These are phyloP conservation scores for Thereuonema tuberculata DNA, from an alignment of 1,140 invertebrate genomes.

Conservation along the genomic window DNA sequence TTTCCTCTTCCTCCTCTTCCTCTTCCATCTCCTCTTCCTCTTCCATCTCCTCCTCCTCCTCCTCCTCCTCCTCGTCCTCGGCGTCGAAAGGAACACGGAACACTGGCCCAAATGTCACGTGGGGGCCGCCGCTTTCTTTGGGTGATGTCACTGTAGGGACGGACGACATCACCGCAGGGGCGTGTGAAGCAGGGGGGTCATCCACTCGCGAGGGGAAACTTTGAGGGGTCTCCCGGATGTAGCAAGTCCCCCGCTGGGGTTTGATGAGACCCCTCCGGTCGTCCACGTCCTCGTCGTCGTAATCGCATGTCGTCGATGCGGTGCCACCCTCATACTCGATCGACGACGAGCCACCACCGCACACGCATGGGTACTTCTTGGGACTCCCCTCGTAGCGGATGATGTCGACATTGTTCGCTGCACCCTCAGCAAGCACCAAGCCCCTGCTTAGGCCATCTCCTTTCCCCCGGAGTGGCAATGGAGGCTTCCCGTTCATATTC, in stretches of 20 bases:
- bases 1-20: background rate
- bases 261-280: background rate
- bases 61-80: background rate
- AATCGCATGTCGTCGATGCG: too few relatives aligned
- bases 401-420: background rate
- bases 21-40: background rate
- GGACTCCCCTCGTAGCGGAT: background rate
- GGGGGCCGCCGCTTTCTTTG: background rate
- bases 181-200: background rate
- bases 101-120: background rate
- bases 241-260: background rate
- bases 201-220: background rate
- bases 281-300: background rate
- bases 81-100: background rate
- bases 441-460: too few relatives aligned
- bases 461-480: too few relatives aligned
- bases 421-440: too few relatives aligned
- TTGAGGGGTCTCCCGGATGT: background rate
- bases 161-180: background rate
- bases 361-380: background rate
- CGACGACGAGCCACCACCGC: background rate
- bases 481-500: too few relatives aligned
- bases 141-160: background rate
- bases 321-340: background rate
- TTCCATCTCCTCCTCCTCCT: background rate